A percentile compares a stretch with the other conserved stretches of the same genome.
Conservation (phyloP, 2,888 invertebrate species). For the Pterostichus niger region DNA sequence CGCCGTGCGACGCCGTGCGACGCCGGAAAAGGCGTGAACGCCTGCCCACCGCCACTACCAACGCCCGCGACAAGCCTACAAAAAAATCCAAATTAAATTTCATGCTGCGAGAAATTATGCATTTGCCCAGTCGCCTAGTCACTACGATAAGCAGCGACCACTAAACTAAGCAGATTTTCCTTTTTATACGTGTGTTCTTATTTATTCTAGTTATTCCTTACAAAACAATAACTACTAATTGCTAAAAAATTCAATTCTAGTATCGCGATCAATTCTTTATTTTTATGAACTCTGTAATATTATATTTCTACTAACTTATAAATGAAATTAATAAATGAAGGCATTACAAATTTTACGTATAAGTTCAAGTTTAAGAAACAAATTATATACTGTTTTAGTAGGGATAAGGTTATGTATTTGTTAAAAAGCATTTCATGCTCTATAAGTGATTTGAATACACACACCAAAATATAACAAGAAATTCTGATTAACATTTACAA, state of each 20-base stretch:
- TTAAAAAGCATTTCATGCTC: no score
- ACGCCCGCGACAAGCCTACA: conserved; percentile 35
- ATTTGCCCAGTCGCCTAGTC: conserved; percentile 1
- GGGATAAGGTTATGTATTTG: not conserved
- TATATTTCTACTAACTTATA: no score
- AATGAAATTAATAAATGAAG: no score
- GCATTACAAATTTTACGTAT: no score
- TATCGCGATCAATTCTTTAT: no score
- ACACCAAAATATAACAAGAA: no score
- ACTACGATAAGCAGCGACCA: not conserved
- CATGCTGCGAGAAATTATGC: conserved; percentile 33
- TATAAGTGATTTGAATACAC: no score
- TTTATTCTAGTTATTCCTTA: not conserved
- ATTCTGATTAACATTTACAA: no score
- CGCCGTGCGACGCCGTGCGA: conserved; percentile 34
- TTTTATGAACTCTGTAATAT: no score
- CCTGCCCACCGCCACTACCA: conserved; percentile 32
- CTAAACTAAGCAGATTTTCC: not conserved
- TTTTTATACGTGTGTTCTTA: no score
- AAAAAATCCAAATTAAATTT: conserved; percentile 55
- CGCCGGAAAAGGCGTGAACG: conserved; percentile 51
- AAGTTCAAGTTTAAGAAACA: no score
- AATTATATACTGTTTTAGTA: no score
- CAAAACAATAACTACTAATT: not conserved
- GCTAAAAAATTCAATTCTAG: not conserved